Percentiles rank a stretch among this genome's conserved stretches.
Conservation (phyloP, 2,113 vertebrate genomes). For the Rana temporaria region DNA sequence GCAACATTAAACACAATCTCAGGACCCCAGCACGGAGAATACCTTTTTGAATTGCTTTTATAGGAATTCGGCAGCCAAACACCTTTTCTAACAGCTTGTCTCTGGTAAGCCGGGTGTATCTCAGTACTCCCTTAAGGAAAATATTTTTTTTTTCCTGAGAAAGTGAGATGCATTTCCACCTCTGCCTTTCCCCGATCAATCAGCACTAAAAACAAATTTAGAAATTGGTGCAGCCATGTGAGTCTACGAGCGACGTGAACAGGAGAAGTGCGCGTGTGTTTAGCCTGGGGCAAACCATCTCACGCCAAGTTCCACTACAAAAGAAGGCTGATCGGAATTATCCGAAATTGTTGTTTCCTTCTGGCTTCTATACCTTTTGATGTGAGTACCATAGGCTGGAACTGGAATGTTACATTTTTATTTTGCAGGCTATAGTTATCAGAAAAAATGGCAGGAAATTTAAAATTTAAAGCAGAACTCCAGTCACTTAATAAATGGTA, state of each 20-base stretch:
- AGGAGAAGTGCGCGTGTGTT: constrained; percentile 29
- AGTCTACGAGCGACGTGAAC: constrained; percentile 12
- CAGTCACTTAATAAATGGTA: too few relatives aligned
- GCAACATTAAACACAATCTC: constrained; percentile 64
- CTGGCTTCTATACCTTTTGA: constrained; percentile 8
- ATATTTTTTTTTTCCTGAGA: constrained; percentile 4
- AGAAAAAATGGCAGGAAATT: too few relatives aligned
- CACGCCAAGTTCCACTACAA: constrained; percentile 39
- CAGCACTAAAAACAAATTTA: constrained; percentile 31
- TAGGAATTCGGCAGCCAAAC: constrained; percentile 57
- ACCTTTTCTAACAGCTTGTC: constrained; percentile 56
- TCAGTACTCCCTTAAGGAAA: constrained; percentile 49
- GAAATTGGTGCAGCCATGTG: constrained; percentile 27
- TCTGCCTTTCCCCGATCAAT: constrained; percentile 27
- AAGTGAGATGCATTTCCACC: constrained; percentile 22
- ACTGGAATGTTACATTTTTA: too few relatives aligned
- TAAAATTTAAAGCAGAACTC: too few relatives aligned
- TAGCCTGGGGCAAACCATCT: constrained; percentile 24
- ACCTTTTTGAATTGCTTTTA: constrained; percentile 70
- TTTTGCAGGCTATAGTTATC: too few relatives aligned
- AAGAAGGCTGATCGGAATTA: constrained; percentile 20
- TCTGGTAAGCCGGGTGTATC: constrained; percentile 53
- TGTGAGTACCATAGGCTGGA: not conserved
- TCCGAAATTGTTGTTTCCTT: constrained; percentile 14
- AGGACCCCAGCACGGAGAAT: constrained; percentile 64